Percentiles rank a stretch among this genome's conserved stretches.
Conservation (phyloP, 1,140 invertebrate genomes). For the Solenopsis fugax region DNA sequence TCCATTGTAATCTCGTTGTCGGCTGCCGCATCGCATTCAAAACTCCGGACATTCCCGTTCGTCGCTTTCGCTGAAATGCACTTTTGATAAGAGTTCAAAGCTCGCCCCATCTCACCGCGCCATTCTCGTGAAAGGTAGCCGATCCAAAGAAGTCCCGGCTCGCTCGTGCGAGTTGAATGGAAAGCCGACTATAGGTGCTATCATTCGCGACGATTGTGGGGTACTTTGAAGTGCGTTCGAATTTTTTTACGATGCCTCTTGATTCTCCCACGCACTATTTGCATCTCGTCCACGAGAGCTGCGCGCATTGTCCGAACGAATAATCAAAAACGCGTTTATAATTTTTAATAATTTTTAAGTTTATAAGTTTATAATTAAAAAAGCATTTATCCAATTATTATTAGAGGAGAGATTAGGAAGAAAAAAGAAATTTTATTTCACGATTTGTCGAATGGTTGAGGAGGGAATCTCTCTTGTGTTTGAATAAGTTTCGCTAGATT, state of each 20-base stretch:
- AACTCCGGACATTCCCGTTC: slow-evolving; percentile 27
- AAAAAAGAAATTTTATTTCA: neutral
- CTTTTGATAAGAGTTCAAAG: slow-evolving; percentile 63
- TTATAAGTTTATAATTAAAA: too few species aligned
- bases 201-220: slow-evolving; percentile 31
- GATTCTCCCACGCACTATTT: neutral
- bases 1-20: slow-evolving; percentile 58
- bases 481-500: slow-evolving; percentile 12
- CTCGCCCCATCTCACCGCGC: slow-evolving; percentile 15
- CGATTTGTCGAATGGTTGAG: neutral
- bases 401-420: neutral
- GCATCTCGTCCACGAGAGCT: neutral
- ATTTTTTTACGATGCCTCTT: neutral
- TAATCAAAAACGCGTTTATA: neutral
- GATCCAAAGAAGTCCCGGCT: slow-evolving; percentile 42
- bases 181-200: slow-evolving; percentile 15
- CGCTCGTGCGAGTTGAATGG: slow-evolving; percentile 33
- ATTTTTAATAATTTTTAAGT: too few species aligned
- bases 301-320: neutral
- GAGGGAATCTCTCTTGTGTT: neutral
- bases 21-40: slow-evolving; percentile 29
- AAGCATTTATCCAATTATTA: too few species aligned
- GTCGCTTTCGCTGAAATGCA: slow-evolving; percentile 46
- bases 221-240: neutral
- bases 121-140: slow-evolving; percentile 25